These are phyloP conservation scores for Nanorana parkeri DNA, from an alignment of 2,113 vertebrate genomes.

Conservation along the genomic window DNA sequence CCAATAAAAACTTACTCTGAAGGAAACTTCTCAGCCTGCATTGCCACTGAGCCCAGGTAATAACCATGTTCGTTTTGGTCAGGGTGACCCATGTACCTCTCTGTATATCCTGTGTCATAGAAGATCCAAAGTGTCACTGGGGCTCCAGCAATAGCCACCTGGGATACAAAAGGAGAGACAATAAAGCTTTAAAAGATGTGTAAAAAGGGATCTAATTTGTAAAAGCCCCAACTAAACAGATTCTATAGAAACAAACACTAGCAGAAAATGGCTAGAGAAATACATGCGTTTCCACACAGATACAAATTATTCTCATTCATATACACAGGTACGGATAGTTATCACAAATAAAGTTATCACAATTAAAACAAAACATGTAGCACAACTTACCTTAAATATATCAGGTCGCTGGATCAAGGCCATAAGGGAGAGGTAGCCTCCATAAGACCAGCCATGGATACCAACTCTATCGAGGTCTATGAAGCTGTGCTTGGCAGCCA, in stretches of 20 bases:
- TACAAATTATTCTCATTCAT: no score
- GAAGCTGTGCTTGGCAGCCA: slow-evolving; percentile 78
- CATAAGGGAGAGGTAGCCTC: slow-evolving; percentile 83
- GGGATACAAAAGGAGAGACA: slow-evolving; percentile 48
- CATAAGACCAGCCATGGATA: slow-evolving; percentile 84
- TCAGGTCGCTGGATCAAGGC: slow-evolving; percentile 82
- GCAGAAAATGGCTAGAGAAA: background rate
- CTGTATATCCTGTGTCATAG: slow-evolving; percentile 83
- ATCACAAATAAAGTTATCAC: background rate
- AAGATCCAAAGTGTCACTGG: slow-evolving; percentile 83
- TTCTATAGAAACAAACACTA: background rate
- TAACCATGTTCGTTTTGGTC: slow-evolving; percentile 83
- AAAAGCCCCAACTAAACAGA: background rate
- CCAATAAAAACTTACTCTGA: slow-evolving; percentile 75
- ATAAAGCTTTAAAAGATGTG: no score
- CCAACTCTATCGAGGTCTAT: slow-evolving; percentile 80
- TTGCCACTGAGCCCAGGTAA: slow-evolving; percentile 80
- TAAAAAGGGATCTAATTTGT: no score
- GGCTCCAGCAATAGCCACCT: slow-evolving; percentile 81
- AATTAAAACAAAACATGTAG: background rate
- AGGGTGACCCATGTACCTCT: slow-evolving; percentile 82
- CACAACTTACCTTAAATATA: slow-evolving; percentile 80
- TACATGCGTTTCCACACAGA: background rate
- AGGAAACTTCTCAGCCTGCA: slow-evolving; percentile 85
- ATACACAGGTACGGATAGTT: background rate